Evolutionary conservation across 2,888 invertebrate genomes (phyloP).

Genomic region (Drosophila lutescens): DNA sequence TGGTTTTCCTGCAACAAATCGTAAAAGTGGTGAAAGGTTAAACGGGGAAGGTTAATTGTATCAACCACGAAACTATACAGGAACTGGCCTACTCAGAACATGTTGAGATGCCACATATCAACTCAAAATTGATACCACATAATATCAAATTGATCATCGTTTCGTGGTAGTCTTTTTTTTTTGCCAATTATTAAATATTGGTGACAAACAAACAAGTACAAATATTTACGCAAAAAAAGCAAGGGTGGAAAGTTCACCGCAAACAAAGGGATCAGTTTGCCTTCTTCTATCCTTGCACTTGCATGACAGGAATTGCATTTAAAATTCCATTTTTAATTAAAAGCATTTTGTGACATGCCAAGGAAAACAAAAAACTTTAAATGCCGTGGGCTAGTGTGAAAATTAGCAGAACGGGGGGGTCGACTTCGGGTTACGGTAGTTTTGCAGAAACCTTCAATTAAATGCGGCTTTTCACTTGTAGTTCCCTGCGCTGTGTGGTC

Average conservation of each 20-base stretch:
- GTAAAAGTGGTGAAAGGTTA: background rate
- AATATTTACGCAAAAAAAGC: no score
- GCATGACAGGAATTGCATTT: constrained; percentile 11
- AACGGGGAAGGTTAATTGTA: background rate
- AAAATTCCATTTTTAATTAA: constrained; percentile 30
- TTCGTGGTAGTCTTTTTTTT: no score
- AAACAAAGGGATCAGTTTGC: background rate
- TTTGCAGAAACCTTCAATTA: constrained; percentile 14
- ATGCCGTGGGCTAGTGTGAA: constrained; percentile 9
- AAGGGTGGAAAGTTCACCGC: background rate
- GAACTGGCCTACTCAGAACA: no score
- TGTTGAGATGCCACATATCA: no score
- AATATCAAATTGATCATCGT: no score
- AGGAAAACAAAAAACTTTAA: constrained; percentile 1
- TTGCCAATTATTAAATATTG: no score
- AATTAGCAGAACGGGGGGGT: background rate
- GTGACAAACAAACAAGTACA: no score
- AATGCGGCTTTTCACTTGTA: constrained; percentile 27
- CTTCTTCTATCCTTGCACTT: background rate
- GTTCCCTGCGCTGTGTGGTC: constrained; percentile 16
- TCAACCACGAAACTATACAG: background rate
- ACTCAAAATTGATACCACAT: no score
- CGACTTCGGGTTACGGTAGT: background rate
- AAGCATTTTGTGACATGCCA: constrained; percentile 13
- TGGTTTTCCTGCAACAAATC: background rate